phyloP scores from a whole-genome alignment of 2,888 invertebrate species.

The Dugesia japonica region DNA sequence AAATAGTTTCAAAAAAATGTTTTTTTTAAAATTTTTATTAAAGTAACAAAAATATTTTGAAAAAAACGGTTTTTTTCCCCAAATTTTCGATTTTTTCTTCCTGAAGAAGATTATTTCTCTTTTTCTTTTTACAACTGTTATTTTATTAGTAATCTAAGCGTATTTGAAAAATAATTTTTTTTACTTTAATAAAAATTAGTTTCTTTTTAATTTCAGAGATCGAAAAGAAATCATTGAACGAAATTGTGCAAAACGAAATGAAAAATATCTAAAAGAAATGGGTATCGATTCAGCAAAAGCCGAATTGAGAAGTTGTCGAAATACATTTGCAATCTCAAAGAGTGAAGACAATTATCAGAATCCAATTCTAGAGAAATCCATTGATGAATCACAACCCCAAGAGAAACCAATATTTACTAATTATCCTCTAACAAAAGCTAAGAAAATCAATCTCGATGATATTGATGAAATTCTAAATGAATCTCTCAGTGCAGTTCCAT shows the following conservation, averaged over 20 bases:
- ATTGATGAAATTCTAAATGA: conserved; percentile 2
- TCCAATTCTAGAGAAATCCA: neutral
- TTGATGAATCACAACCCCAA: neutral
- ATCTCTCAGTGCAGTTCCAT: neutral
- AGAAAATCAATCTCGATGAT: neutral
- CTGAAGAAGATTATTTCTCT: too few species aligned
- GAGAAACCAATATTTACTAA: neutral
- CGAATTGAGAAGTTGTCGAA: neutral
- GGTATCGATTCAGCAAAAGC: neutral
- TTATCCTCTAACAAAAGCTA: neutral
- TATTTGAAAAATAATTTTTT: too few species aligned
- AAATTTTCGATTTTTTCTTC: too few species aligned
- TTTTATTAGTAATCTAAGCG: too few species aligned
- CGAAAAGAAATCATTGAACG: too few species aligned
- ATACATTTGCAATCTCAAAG: neutral
- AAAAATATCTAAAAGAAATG: neutral
- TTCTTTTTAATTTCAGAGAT: too few species aligned
- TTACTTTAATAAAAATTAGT: too few species aligned
- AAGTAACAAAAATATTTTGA: too few species aligned
- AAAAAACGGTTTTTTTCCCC: too few species aligned
- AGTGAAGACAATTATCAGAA: neutral
- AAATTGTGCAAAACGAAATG: neutral
- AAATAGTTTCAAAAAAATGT: too few species aligned
- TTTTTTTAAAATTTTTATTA: too few species aligned
- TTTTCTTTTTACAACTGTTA: too few species aligned